phyloP scores from a whole-genome alignment of 2,888 invertebrate species.

The Acrocyrtus sp. region DNA sequence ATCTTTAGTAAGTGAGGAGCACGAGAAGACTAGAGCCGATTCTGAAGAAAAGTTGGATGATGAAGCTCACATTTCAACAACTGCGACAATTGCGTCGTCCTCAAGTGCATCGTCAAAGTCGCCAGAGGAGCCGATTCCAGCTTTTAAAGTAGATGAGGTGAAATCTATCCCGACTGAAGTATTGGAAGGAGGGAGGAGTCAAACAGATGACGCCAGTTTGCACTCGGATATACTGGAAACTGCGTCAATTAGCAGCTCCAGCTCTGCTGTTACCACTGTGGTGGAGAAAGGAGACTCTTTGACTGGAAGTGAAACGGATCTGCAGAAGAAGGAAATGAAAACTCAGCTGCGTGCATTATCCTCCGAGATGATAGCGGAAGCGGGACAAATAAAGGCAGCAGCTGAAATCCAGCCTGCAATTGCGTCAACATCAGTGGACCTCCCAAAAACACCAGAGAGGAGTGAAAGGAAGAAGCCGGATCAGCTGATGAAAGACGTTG shows the following conservation, averaged over 20 bases:
- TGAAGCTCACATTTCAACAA: background rate
- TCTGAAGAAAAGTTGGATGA: background rate
- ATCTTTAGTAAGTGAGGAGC: slow-evolving; percentile 10
- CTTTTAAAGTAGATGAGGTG: slow-evolving; percentile 21
- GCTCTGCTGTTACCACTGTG: slow-evolving; percentile 51
- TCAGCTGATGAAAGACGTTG: slow-evolving; percentile 65
- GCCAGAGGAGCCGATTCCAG: slow-evolving; percentile 12
- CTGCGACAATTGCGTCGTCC: background rate
- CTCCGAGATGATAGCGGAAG: background rate
- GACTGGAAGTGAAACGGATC: slow-evolving; percentile 36
- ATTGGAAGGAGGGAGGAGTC: slow-evolving; percentile 27
- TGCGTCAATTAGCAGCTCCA: slow-evolving; percentile 52
- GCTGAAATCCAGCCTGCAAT: background rate
- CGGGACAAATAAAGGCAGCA: background rate
- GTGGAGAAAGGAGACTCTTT: slow-evolving; percentile 38
- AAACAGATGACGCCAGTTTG: slow-evolving; percentile 28
- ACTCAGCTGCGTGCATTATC: background rate
- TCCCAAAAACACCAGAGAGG: slow-evolving; percentile 40
- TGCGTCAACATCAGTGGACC: background rate
- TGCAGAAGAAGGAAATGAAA: slow-evolving; percentile 16
- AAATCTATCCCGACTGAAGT: slow-evolving; percentile 20
- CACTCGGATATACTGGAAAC: slow-evolving; percentile 40
- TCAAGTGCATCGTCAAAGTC: slow-evolving; percentile 7
- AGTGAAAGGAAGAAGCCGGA: slow-evolving; percentile 67
- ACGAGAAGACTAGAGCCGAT: slow-evolving; percentile 1